phyloP scores from a whole-genome alignment of 1,140 invertebrate species.

The Archivesica marissinica region DNA sequence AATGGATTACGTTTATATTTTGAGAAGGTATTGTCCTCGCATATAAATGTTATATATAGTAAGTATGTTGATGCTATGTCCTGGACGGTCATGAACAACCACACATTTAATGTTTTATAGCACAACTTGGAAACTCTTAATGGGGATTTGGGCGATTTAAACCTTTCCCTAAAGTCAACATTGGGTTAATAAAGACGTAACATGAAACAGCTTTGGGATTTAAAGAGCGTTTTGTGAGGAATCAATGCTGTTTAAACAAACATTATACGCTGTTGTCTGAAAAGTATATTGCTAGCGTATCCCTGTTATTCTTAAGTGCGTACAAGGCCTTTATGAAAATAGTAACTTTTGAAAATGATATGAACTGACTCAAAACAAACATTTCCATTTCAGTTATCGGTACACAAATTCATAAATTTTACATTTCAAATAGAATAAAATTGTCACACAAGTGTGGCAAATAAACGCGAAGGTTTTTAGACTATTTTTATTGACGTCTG shows the following conservation, averaged over 20 bases:
- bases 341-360: conserved; percentile 54
- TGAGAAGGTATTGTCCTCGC: conserved; percentile 9
- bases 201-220: conserved; percentile 43
- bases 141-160: conserved; percentile 11
- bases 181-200: conserved; percentile 32
- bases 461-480: conserved; percentile 39
- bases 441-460: conserved; percentile 50
- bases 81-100: background rate
- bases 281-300: conserved; percentile 8
- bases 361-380: conserved; percentile 37
- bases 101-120: background rate
- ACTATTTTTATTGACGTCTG: conserved; percentile 38
- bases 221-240: conserved; percentile 40
- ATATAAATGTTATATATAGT: conserved; percentile 50
- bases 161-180: conserved; percentile 30
- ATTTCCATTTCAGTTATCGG: conserved; percentile 52
- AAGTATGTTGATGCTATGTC: conserved; percentile 11
- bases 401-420: conserved; percentile 58
- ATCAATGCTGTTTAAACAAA: conserved; percentile 55
- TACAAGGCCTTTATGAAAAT: conserved; percentile 46
- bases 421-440: conserved; percentile 58
- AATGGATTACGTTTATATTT: background rate
- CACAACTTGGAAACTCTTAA: background rate
- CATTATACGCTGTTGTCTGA: conserved; percentile 9
- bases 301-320: background rate